Evolutionary conservation across 2,888 invertebrate genomes (phyloP).

Genomic region (Drosophila rellima): DNA sequence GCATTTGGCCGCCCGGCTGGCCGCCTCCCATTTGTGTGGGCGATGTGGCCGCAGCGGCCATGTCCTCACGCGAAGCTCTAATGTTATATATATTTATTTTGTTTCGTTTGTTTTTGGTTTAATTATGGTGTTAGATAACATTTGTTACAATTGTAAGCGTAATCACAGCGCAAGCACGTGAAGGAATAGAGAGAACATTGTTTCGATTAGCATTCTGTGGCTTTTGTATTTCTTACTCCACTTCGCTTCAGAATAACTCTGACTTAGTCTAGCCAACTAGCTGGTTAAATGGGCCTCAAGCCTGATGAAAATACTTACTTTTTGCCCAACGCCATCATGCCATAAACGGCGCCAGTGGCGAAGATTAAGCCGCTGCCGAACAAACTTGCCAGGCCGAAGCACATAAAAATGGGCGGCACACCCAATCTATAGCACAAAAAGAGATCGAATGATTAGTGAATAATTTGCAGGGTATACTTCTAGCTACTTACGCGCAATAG

Average conservation of each 20-base stretch:
- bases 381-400: slow-evolving; percentile 91
- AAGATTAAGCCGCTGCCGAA: slow-evolving; percentile 96
- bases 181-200: slow-evolving; percentile 75
- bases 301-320: slow-evolving; percentile 90
- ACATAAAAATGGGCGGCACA: slow-evolving; percentile 92
- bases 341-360: slow-evolving; percentile 95
- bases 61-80: slow-evolving; percentile 94
- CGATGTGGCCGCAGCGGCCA: slow-evolving; percentile 92
- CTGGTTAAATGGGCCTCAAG: background rate
- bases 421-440: slow-evolving; percentile 88
- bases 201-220: slow-evolving; percentile 65
- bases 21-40: slow-evolving; percentile 88
- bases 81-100: slow-evolving; percentile 29
- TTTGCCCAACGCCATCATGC: slow-evolving; percentile 97
- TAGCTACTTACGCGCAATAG: slow-evolving; percentile 92
- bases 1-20: slow-evolving; percentile 86
- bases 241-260: slow-evolving; percentile 9
- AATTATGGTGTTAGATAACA: slow-evolving; percentile 36
- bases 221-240: slow-evolving; percentile 27
- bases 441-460: slow-evolving; percentile 4
- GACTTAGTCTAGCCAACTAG: slow-evolving; percentile 36
- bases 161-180: slow-evolving; percentile 71
- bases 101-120: slow-evolving; percentile 33
- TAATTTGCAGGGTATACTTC: background rate
- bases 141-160: slow-evolving; percentile 56